Conservation (phyloP, 2,888 invertebrate species). For the Hermaeophaga mercurialis region DNA sequence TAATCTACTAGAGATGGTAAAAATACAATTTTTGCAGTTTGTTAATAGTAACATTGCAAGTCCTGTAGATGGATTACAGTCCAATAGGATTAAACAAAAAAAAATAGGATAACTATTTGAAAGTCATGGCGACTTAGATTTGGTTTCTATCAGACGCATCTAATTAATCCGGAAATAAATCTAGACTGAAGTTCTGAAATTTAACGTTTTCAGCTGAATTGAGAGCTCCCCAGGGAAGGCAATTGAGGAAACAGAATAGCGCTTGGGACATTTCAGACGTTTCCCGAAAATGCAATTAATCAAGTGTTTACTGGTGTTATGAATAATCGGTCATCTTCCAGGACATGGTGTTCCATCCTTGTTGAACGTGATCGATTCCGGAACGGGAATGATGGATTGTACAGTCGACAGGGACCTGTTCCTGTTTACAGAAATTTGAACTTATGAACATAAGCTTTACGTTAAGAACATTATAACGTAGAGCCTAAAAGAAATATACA, state of each 20-base stretch:
- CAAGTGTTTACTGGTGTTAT: constrained; percentile 43
- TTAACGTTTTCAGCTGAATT: not conserved
- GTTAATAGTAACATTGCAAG: no score
- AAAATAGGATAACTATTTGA: no score
- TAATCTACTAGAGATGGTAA: no score
- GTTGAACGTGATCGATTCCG: constrained; percentile 27
- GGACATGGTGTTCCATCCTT: constrained; percentile 29
- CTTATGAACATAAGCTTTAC: no score
- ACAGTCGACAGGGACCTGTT: not conserved
- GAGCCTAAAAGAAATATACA: no score
- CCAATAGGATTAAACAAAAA: no score
- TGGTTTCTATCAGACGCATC: no score
- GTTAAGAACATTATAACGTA: no score
- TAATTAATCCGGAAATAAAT: not conserved
- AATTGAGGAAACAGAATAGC: not conserved
- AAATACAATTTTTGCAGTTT: no score
- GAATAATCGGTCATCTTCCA: constrained; percentile 41
- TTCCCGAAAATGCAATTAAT: constrained; percentile 31
- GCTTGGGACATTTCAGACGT: constrained; percentile 14
- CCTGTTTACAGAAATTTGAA: not conserved
- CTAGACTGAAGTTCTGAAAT: not conserved
- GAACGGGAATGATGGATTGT: not conserved
- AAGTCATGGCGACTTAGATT: no score
- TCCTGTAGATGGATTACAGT: no score
- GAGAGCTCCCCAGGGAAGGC: not conserved